phyloP scores from a whole-genome alignment of 2,113 vertebrate genomes.

The Brachyistius frenatus region DNA sequence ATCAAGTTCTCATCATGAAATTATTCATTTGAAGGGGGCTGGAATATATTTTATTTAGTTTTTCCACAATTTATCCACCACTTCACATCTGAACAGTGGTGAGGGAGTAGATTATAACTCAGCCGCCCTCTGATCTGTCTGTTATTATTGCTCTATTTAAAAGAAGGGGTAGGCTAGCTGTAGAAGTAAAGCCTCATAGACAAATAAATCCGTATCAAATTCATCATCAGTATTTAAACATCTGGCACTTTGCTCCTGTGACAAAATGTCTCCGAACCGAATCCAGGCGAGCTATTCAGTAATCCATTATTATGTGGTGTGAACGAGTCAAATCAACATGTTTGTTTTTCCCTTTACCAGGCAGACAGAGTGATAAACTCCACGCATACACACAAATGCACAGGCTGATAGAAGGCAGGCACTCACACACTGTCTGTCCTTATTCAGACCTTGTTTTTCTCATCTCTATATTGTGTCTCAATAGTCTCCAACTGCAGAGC shows the following conservation, averaged over 20 bases:
- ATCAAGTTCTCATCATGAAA: too few species aligned
- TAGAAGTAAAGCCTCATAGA: background rate
- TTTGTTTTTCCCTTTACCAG: conserved; percentile 34
- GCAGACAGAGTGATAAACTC: conserved; percentile 16
- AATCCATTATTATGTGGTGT: background rate
- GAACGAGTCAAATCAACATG: conserved; percentile 14
- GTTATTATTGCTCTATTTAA: background rate
- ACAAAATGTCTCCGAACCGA: background rate
- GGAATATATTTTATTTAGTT: too few species aligned
- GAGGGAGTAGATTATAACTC: conserved; percentile 1
- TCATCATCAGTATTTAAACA: background rate
- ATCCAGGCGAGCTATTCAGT: conserved; percentile 1
- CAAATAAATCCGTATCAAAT: background rate
- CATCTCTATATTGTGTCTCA: conserved; percentile 8
- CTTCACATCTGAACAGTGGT: too few species aligned
- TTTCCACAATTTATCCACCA: too few species aligned
- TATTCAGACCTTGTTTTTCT: conserved; percentile 43
- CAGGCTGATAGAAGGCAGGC: background rate
- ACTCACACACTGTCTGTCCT: conserved; percentile 24
- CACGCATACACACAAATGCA: background rate
- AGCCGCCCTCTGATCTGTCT: background rate
- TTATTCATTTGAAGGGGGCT: too few species aligned
- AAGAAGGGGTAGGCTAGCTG: background rate
- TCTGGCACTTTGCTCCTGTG: background rate
- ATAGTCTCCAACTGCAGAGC: conserved; percentile 15